phyloP scores from a whole-genome alignment of 2,888 invertebrate species.

The Drosophila quinaria region DNA sequence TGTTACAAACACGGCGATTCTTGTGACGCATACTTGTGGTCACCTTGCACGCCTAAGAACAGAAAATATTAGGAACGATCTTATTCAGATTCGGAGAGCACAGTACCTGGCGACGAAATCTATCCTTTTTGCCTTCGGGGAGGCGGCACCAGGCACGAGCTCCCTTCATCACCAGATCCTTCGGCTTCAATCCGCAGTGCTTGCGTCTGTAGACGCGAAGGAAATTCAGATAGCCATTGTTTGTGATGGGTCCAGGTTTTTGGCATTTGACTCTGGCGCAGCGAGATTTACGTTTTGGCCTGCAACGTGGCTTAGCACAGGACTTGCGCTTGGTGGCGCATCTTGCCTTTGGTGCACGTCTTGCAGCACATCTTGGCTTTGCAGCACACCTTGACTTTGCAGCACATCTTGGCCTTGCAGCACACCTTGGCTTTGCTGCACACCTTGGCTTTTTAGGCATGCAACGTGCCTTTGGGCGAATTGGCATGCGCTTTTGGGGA shows the following conservation, averaged over 20 bases:
- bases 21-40: conserved; percentile 25
- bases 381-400: neutral
- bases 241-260: conserved; percentile 46
- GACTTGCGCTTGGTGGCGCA: conserved; percentile 1
- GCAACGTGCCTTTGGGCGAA: neutral
- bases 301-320: neutral
- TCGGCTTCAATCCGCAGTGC: conserved; percentile 50
- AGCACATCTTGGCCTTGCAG: neutral
- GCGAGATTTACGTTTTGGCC: neutral
- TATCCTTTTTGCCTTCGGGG: conserved; percentile 34
- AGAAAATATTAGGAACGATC: neutral
- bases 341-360: neutral
- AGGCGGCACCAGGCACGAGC: conserved; percentile 59
- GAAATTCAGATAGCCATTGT: conserved; percentile 59
- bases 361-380: neutral
- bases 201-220: conserved; percentile 44
- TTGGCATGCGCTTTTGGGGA: neutral
- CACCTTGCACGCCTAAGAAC: conserved; percentile 37
- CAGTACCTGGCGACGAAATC: conserved; percentile 40
- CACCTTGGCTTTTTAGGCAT: neutral
- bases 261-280: conserved; percentile 17
- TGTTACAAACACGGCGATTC: conserved; percentile 19
- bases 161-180: conserved; percentile 43
- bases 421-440: neutral
- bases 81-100: neutral